These are phyloP conservation scores for Periphyllus acericola DNA, from an alignment of 2,888 invertebrate species.

Conservation along the genomic window DNA sequence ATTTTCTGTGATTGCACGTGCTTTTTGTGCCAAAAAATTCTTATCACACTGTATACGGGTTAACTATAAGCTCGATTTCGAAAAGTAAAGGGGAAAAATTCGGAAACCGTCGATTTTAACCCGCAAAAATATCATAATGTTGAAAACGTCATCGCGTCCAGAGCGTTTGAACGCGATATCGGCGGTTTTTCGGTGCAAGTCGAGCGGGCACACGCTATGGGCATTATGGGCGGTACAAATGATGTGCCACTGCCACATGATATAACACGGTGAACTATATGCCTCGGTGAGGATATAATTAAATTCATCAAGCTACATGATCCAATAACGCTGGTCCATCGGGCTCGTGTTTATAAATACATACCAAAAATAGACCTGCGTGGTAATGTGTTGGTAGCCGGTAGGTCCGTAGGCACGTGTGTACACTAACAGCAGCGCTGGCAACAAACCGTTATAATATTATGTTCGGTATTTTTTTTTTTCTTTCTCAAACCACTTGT, in stretches of 20 bases:
- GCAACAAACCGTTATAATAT: conserved; percentile 31
- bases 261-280: conserved; percentile 1
- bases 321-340: conserved; percentile 57
- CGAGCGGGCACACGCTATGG: background rate
- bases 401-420: background rate
- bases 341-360: conserved; percentile 60
- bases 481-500: conserved; percentile 2
- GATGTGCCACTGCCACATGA: background rate
- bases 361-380: conserved; percentile 60
- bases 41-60: too few species aligned
- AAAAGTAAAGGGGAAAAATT: too few species aligned
- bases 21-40: too few species aligned
- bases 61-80: too few species aligned
- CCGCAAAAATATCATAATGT: too few species aligned
- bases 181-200: too few species aligned
- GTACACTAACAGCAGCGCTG: background rate
- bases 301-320: conserved; percentile 58
- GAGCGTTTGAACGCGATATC: background rate
- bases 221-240: background rate
- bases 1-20: too few species aligned
- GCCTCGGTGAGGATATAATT: conserved; percentile 52
- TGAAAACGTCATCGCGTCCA: background rate
- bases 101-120: too few species aligned
- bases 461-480: conserved; percentile 63
- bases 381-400: conserved; percentile 11